phyloP scores from a whole-genome alignment of 2,888 invertebrate genomes.

The Microdon myrmicae region DNA sequence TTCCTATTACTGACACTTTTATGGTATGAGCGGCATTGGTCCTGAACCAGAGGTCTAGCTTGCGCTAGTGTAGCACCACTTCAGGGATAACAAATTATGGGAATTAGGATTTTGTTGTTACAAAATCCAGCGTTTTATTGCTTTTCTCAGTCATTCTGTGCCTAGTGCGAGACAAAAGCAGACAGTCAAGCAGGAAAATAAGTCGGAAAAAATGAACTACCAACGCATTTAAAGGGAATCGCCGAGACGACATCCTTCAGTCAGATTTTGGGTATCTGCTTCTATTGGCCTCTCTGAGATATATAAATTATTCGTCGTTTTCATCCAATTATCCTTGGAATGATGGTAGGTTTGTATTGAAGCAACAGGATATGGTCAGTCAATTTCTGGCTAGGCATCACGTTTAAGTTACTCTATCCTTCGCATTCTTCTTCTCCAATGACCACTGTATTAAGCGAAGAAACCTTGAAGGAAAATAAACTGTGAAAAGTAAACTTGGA shows the following conservation, averaged over 20 bases:
- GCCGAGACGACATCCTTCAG: slow-evolving; percentile 8
- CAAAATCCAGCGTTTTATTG: slow-evolving; percentile 48
- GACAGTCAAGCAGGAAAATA: slow-evolving; percentile 1
- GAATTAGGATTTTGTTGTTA: slow-evolving; percentile 48
- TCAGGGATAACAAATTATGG: slow-evolving; percentile 43
- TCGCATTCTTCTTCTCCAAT: too few species aligned
- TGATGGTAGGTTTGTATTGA: slow-evolving; percentile 17
- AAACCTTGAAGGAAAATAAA: slow-evolving; percentile 5
- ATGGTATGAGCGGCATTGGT: background rate
- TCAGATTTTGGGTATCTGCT: slow-evolving; percentile 17
- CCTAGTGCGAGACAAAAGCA: slow-evolving; percentile 2
- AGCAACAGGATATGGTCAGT: slow-evolving; percentile 47
- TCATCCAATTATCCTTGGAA: slow-evolving; percentile 47
- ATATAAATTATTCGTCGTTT: slow-evolving; percentile 47
- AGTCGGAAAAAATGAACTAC: slow-evolving; percentile 24
- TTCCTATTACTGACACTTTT: too few species aligned
- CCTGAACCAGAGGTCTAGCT: slow-evolving; percentile 19
- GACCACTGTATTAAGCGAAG: too few species aligned
- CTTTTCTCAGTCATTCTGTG: slow-evolving; percentile 1
- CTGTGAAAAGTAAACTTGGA: slow-evolving; percentile 30
- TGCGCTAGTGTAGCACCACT: slow-evolving; percentile 6
- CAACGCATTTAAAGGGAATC: too few species aligned
- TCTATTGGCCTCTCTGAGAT: slow-evolving; percentile 6
- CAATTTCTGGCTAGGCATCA: slow-evolving; percentile 21
- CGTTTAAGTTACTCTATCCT: too few species aligned